These are phyloP conservation scores for Orthonyx spaldingii DNA, from an alignment of 2,113 vertebrate species.

Conservation along the genomic window DNA sequence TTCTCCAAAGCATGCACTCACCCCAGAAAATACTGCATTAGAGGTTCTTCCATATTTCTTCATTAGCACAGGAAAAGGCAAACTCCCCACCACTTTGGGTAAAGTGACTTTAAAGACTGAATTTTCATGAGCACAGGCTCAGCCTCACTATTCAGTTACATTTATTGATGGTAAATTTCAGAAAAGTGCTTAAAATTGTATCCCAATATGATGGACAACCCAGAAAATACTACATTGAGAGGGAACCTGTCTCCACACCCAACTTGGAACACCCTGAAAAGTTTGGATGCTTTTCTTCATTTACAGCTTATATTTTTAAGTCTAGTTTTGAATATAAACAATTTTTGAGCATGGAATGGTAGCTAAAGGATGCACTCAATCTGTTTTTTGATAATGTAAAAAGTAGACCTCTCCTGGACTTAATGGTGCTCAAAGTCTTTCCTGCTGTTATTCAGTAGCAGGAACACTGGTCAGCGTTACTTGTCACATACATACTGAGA, in stretches of 20 bases:
- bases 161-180: neutral
- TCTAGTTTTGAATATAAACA: neutral
- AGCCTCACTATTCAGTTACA: neutral
- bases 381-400: neutral
- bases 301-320: neutral
- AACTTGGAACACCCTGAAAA: neutral
- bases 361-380: neutral
- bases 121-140: neutral
- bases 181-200: neutral
- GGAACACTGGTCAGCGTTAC: neutral
- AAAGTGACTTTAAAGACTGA: neutral
- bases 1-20: neutral
- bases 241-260: neutral
- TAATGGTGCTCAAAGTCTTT: neutral
- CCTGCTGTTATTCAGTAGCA: neutral
- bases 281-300: neutral
- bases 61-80: neutral
- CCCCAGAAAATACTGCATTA: neutral
- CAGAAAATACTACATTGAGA: neutral
- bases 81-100: neutral
- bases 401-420: neutral
- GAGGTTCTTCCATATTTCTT: neutral
- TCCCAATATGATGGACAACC: neutral
- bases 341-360: neutral
- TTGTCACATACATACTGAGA: neutral